Evolutionary conservation across 2,113 vertebrate species (phyloP).

Genomic region (Phocoena phocoena): DNA sequence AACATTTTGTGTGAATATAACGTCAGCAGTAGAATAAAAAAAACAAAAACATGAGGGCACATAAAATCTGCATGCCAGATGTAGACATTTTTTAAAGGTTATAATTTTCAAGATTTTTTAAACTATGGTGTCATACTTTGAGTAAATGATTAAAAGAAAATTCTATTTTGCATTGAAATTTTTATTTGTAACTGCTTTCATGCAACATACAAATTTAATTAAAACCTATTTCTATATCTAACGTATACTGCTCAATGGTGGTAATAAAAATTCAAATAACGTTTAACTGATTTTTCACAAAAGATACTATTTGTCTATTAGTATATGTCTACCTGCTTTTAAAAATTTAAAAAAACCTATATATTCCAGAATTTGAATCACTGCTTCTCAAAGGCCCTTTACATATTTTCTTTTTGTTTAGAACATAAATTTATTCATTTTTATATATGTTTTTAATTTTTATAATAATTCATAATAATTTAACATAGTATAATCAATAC

Average conservation of each 20-base stretch:
- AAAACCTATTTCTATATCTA: not conserved
- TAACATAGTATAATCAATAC: not conserved
- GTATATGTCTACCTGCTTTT: not conserved
- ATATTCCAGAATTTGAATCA: not conserved
- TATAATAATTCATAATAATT: not conserved
- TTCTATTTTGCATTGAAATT: not conserved
- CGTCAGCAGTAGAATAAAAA: not conserved
- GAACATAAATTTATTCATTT: not conserved
- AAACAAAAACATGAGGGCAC: not conserved
- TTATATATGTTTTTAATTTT: not conserved
- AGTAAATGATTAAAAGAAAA: not conserved
- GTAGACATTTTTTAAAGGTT: not conserved
- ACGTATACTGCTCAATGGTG: not conserved
- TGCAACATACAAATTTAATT: not conserved
- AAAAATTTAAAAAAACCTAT: not conserved
- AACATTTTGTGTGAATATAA: not conserved
- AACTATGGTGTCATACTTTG: not conserved
- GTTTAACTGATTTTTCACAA: not conserved
- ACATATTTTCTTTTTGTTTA: not conserved
- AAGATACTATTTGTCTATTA: not conserved
- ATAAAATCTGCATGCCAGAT: not conserved
- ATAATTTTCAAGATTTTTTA: conserved; percentile 4
- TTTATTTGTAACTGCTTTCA: not conserved
- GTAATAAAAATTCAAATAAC: not conserved
- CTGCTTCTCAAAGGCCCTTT: not conserved